Percentiles rank a stretch among this genome's conserved stretches.
phyloP scores from a whole-genome alignment of 2,113 vertebrate genomes.

The Synchiropus splendidus region DNA sequence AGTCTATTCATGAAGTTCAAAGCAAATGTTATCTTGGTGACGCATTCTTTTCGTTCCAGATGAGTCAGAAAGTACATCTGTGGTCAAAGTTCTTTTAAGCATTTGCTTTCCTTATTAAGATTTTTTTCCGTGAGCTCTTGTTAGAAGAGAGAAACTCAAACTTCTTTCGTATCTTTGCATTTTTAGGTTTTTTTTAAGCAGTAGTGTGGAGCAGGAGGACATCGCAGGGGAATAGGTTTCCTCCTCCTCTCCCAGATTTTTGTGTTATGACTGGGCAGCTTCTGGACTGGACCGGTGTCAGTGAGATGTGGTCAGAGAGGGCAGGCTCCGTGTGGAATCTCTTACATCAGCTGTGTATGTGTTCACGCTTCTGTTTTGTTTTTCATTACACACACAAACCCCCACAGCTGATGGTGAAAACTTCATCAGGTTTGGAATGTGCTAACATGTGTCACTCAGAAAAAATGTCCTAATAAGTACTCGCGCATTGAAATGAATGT shows the following conservation, averaged over 20 bases:
- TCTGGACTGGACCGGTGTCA: conserved; percentile 15
- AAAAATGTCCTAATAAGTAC: conserved; percentile 1
- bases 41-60: no score
- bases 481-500: no score
- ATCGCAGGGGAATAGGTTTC: conserved; percentile 12
- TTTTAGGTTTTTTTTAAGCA: conserved; percentile 23
- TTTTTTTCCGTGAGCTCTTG: conserved; percentile 12
- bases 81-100: no score
- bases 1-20: no score
- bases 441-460: not conserved
- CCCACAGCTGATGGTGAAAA: conserved; percentile 21
- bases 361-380: conserved; percentile 35
- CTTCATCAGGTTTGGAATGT: conserved; percentile 14
- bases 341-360: conserved; percentile 45
- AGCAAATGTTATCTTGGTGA: no score
- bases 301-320: conserved; percentile 19
- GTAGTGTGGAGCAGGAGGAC: conserved; percentile 10
- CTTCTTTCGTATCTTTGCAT: conserved; percentile 18
- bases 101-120: conserved; percentile 15
- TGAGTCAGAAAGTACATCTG: no score
- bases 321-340: conserved; percentile 36
- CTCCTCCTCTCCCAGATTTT: conserved; percentile 33
- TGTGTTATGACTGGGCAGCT: conserved; percentile 48
- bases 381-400: conserved; percentile 10
- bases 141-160: not conserved